Evolutionary conservation across 2,113 vertebrate genomes (phyloP), one percentile per base, ranked within the genome.

Genomic region (Seriola rivoliana): DNA sequence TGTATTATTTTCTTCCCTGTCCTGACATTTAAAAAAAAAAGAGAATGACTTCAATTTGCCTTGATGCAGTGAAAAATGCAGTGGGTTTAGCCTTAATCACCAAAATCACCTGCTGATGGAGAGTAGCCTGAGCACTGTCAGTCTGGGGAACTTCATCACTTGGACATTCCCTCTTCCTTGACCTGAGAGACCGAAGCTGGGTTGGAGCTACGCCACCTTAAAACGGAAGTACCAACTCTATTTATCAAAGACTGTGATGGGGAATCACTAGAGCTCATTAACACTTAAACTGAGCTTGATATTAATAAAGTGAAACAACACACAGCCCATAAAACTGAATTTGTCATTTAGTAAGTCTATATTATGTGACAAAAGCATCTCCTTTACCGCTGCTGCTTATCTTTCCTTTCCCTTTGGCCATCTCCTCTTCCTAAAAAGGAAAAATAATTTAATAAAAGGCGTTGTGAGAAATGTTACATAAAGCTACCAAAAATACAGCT

Each of bases 351-450:
- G 16, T 23, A 23, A 55, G 10, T 44, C 21, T 19, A 52, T 52
- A 21, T n/a, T 62, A 3, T 54, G 7, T 3, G 1, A 57, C 0
- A 42, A 21, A 23, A 40, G 6, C 29, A 69, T 69, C 7, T 63
- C 1, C 1, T 67, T 88, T 92, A 92, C 88, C 89, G 21, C 34
- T 77, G 25, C 46, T 81, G 57, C 38, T 83, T 19, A 21, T 64
- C 71, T 83, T 81, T 0, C 17, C 19, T 71, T 78, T 91, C 52
- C 42, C 68, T 85, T 91, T 89, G 4, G 65, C n/a, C 89, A 93
- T 93, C 25, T 84, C 75, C 38, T 71, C 19, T 42, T 36, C 17
- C 65, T 64, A 69, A 58, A 17, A 17, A 44, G 74, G 8, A 52
- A 65, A 3, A 40, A 21, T 14, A 21, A 72, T 12, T 60, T 8